These are phyloP conservation scores for Willowsia nigromaculata DNA, from an alignment of 2,888 invertebrate species.

Conservation along the genomic window DNA sequence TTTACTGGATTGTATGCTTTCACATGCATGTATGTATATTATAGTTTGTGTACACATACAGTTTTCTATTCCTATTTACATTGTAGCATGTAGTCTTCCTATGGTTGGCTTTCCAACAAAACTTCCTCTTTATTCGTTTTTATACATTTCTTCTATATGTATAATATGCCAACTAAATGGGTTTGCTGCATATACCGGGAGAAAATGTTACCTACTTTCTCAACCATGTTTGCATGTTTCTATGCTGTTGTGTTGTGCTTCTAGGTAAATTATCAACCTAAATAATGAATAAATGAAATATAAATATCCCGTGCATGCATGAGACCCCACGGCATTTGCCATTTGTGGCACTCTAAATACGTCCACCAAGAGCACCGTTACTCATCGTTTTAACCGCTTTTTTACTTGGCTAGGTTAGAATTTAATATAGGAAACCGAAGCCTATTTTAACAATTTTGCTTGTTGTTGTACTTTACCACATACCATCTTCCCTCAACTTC, in stretches of 20 bases:
- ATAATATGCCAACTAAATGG: background rate
- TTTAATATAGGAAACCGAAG: background rate
- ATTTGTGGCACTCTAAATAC: background rate
- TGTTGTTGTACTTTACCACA: too few species aligned
- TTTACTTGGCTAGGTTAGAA: constrained; percentile 19
- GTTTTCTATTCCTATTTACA: background rate
- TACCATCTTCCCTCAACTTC: background rate
- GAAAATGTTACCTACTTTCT: constrained; percentile 19
- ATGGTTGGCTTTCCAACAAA: background rate
- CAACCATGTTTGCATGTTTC: background rate
- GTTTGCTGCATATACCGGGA: background rate
- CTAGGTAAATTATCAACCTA: constrained; percentile 4
- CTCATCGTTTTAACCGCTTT: constrained; percentile 40
- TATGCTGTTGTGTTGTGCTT: background rate
- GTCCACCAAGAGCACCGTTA: constrained; percentile 27
- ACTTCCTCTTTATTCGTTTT: background rate
- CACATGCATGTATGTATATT: constrained; percentile 6
- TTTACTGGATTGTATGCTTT: constrained; percentile 36
- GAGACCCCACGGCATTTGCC: background rate
- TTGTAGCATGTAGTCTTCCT: background rate
- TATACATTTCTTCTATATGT: background rate
- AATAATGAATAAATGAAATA: too few species aligned
- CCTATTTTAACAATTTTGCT: background rate
- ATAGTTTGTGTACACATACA: background rate
- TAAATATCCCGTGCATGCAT: background rate